Evolutionary conservation across 2,888 invertebrate genomes (phyloP).

Genomic region (Zootermopsis nevadensis): DNA sequence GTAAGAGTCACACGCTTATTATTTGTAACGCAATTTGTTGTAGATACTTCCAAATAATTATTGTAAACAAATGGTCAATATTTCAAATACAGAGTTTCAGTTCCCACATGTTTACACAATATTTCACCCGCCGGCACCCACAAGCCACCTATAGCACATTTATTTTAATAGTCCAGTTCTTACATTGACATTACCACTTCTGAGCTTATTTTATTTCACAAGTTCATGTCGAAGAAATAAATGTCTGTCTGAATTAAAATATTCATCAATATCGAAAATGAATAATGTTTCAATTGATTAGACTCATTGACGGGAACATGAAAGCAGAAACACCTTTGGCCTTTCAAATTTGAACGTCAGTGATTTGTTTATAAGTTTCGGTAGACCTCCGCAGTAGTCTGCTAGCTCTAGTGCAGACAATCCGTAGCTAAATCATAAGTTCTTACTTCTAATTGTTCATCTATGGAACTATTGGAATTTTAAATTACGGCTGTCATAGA

Average conservation of each 20-base stretch:
- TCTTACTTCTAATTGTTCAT: no score
- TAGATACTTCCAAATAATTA: no score
- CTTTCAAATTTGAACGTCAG: slow-evolving; percentile 40
- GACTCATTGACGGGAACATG: not conserved
- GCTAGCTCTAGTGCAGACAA: no score
- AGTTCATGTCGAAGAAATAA: slow-evolving; percentile 2
- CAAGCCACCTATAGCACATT: not conserved
- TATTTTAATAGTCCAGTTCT: not conserved
- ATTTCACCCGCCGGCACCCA: not conserved
- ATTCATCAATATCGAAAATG: not conserved
- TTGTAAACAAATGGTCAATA: no score
- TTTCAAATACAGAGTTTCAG: no score
- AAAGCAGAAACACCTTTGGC: slow-evolving; percentile 45
- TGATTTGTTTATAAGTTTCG: slow-evolving; percentile 29
- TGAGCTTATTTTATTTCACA: slow-evolving; percentile 11
- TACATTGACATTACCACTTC: not conserved
- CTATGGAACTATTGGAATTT: no score
- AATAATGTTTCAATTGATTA: slow-evolving; percentile 9
- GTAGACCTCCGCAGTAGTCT: not conserved
- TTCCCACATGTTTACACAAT: not conserved
- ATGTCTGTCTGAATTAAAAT: not conserved
- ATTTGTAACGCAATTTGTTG: no score
- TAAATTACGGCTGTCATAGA: no score
- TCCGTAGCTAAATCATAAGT: no score
- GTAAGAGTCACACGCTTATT: no score